Base-by-base conservation (phyloP, 2,797 vertebrate species). In the Gymnodraco acuticeps region DNA sequence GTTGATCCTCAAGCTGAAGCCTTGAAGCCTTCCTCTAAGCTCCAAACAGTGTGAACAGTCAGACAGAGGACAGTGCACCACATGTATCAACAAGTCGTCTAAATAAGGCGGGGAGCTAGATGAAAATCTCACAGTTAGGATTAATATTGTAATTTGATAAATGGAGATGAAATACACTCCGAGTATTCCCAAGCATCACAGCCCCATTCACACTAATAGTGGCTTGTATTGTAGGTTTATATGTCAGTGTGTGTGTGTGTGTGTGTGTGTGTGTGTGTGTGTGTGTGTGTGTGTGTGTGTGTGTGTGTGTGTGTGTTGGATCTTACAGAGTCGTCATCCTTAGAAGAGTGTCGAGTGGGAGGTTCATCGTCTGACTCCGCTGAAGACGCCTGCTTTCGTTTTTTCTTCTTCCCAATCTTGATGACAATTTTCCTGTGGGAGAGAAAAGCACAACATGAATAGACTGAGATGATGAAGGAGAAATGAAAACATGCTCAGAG, bases 361-460 rank as follows among this genome's bases (percentile, higher is more conserved):
- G 96, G 95, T 63, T 98, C 98, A 8, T 95, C 93, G 64, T 99
- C 98, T 1, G 97, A 98, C 67, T 96, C 90, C 88, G 98, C 98
- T 46, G 98, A 99, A 84, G 98, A 99, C 59, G 97, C 97, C 0
- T 96, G 96, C 94, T 98, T 99, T 86, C 97, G 95, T 81, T 98
- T 99, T 88, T 99, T 98, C 92, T 97, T 99, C 93, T 97, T 98
- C 85, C 97, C 96, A 88, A 99, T 94, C 61, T 98, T 99, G 90
- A 99, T 99, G 78, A 99, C 97, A 61, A 99, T 96, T 93, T 99
- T 99, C 75, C 98, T 99, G 53, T 83, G 31, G 43, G 52, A 77
- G n/a, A 11, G 33, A 43, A 65, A 64, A 71, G 81, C 19, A 82
- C 8, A 62, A 6, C 5, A 47, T 75, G 3, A 70, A 42, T 27